Conservation (phyloP, 2,888 invertebrate genomes). For the Didymodactylos carnosus region DNA sequence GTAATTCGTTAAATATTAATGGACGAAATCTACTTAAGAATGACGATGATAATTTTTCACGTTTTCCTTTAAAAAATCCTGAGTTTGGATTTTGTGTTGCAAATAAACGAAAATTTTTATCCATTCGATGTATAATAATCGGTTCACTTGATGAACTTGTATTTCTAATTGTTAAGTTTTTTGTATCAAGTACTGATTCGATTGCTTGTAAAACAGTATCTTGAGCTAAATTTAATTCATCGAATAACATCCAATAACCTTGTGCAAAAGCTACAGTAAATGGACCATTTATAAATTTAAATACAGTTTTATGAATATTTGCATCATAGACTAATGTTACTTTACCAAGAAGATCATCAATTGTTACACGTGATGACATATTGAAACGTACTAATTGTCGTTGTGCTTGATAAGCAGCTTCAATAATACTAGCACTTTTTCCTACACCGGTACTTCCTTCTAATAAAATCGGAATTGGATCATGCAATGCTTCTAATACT, state of each 20-base stretch:
- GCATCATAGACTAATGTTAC: not conserved
- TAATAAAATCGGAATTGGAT: not conserved
- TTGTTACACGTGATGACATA: not conserved
- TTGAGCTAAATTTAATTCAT: not conserved
- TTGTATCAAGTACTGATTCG: not conserved
- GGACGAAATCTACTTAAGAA: not conserved
- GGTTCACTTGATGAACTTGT: not conserved
- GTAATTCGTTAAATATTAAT: not conserved
- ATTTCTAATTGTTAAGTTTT: not conserved
- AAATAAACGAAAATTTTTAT: not conserved
- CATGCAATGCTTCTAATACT: not conserved
- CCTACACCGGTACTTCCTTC: not conserved
- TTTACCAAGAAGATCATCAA: not conserved
- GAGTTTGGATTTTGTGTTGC: not conserved
- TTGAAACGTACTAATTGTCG: not conserved
- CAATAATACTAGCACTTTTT: not conserved
- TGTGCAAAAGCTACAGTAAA: not conserved
- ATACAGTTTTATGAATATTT: not conserved
- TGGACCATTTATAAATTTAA: not conserved
- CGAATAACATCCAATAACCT: not conserved
- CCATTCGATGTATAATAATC: not conserved
- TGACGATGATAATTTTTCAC: not conserved
- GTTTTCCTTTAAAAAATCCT: not conserved
- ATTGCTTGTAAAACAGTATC: not conserved
- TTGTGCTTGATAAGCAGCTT: not conserved